Percentiles rank a stretch among this genome's conserved stretches.
Evolutionary conservation across 2,113 vertebrate species (phyloP).

Genomic region (Prinia subflava): DNA sequence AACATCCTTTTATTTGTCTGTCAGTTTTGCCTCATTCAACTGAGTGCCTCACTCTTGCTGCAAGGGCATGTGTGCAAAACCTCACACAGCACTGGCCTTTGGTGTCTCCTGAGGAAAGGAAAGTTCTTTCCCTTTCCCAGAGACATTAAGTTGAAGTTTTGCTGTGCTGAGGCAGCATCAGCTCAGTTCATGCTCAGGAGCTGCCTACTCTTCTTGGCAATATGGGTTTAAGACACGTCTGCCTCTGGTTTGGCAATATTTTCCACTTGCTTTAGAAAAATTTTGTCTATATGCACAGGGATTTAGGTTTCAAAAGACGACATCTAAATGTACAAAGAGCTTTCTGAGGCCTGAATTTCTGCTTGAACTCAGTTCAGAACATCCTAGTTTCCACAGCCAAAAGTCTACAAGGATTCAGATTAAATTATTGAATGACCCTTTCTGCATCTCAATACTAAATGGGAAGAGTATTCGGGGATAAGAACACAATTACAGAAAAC

Average conservation of each 20-base stretch:
- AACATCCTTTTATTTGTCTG: not conserved
- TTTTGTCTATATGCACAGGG: not conserved
- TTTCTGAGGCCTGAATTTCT: not conserved
- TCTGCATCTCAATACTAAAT: not conserved
- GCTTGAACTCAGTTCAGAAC: not conserved
- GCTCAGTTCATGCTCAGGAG: not conserved
- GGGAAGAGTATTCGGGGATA: not conserved
- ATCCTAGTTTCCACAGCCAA: not conserved
- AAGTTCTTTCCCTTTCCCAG: not conserved
- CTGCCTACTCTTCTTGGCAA: not conserved
- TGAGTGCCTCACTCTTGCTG: not conserved
- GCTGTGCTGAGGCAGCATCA: not conserved
- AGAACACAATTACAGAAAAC: not conserved
- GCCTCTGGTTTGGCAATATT: not conserved
- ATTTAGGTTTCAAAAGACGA: not conserved
- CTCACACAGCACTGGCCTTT: not conserved
- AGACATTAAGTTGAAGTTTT: not conserved
- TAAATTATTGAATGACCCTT: not conserved
- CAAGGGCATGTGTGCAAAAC: not conserved
- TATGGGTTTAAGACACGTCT: rapidly evolving
- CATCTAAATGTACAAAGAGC: not conserved
- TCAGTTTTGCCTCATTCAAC: not conserved
- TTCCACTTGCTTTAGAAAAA: not conserved
- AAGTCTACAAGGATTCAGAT: not conserved
- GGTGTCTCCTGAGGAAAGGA: not conserved